Conservation (phyloP, 2,888 invertebrate species). For the Harmothoe impar region DNA sequence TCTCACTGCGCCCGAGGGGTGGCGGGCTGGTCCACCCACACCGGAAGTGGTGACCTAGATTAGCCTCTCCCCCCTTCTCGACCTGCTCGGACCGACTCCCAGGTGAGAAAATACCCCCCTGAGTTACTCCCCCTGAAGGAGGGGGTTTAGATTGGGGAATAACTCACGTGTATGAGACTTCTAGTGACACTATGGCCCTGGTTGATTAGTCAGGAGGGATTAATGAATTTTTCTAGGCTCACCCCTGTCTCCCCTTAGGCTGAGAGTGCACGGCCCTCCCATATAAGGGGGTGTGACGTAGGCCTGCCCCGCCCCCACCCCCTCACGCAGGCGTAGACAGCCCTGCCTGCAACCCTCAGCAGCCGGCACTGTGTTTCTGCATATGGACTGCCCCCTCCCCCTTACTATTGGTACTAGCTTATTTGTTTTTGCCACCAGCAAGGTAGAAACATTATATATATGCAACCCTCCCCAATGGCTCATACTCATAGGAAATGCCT, state of each 20-base stretch:
- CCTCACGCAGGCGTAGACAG: background rate
- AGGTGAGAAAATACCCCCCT: background rate
- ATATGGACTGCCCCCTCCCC: background rate
- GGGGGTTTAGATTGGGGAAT: background rate
- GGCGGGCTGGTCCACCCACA: constrained; percentile 12
- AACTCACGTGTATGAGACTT: background rate
- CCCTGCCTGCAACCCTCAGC: background rate
- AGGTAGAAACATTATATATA: constrained; percentile 7
- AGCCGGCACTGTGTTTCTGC: background rate
- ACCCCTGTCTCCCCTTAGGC: background rate
- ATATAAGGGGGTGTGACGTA: constrained; percentile 57
- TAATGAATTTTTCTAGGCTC: constrained; percentile 51
- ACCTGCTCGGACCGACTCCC: background rate
- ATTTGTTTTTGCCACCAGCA: background rate
- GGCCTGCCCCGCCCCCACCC: constrained; percentile 21
- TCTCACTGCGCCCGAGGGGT: constrained; percentile 50
- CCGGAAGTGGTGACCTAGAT: constrained; percentile 58
- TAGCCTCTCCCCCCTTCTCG: background rate
- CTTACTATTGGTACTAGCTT: background rate
- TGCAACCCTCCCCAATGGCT: background rate
- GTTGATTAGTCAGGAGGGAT: background rate
- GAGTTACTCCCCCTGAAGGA: background rate
- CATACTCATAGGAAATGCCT: no score
- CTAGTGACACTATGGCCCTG: background rate
- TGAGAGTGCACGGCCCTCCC: constrained; percentile 26